Percentiles rank a stretch among this genome's conserved stretches.
Evolutionary conservation across 2,797 vertebrate genomes (phyloP).

Genomic region (Enteromius treurensis): DNA sequence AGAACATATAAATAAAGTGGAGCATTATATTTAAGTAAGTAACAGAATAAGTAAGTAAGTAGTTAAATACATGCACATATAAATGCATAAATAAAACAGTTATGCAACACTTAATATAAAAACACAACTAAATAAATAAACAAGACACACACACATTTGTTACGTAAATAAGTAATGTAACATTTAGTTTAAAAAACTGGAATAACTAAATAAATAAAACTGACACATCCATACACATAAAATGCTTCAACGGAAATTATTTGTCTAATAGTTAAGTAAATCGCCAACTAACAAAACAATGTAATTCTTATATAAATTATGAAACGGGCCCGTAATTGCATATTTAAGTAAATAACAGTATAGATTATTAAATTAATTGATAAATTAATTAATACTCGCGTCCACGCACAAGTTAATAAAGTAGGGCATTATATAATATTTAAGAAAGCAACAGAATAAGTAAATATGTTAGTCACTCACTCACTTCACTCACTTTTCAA

Average conservation of each 20-base stretch:
- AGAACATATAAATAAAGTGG: too few relatives aligned
- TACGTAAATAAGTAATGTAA: too few relatives aligned
- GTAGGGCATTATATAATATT: not conserved
- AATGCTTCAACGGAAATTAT: too few relatives aligned
- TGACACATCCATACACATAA: too few relatives aligned
- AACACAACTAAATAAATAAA: not conserved
- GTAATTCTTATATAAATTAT: too few relatives aligned
- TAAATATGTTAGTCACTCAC: not conserved
- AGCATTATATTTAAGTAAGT: not conserved
- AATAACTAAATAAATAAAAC: not conserved
- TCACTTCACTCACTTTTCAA: too few relatives aligned
- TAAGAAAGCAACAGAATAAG: not conserved
- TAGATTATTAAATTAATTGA: not conserved
- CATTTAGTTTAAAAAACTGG: too few relatives aligned
- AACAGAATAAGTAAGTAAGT: not conserved
- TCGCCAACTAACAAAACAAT: too few relatives aligned
- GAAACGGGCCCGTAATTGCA: too few relatives aligned
- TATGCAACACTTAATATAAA: not conserved
- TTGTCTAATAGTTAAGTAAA: too few relatives aligned
- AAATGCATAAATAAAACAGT: too few relatives aligned
- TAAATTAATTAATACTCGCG: not conserved
- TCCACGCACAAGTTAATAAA: not conserved
- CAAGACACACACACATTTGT: too few relatives aligned
- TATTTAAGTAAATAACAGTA: not conserved
- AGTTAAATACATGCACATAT: not conserved